These are phyloP conservation scores for Habroteleia sp. DNA, from an alignment of 2,888 invertebrate genomes.

Conservation along the genomic window DNA sequence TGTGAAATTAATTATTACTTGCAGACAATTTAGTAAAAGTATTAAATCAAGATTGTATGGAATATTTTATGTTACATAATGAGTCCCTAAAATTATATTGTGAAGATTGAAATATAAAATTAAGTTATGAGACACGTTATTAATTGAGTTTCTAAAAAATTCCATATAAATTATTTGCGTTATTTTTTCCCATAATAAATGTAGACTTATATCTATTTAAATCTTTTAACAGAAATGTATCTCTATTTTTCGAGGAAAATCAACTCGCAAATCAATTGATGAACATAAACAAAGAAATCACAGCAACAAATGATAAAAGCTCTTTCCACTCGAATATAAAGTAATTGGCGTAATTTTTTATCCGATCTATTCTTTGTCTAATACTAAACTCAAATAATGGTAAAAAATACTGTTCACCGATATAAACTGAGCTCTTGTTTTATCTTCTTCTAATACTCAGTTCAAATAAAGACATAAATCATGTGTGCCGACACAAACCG, in stretches of 20 bases:
- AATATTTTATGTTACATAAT: too few species aligned
- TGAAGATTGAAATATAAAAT: too few species aligned
- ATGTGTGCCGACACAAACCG: conserved; percentile 35
- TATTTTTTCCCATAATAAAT: too few species aligned
- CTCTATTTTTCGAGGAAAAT: background rate
- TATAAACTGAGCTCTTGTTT: conserved; percentile 32
- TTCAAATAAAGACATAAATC: conserved; percentile 49
- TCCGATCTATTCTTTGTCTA: conserved; percentile 27
- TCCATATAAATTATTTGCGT: too few species aligned
- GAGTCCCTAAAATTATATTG: too few species aligned
- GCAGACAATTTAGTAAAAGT: too few species aligned
- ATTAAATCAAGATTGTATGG: too few species aligned
- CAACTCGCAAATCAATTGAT: too few species aligned
- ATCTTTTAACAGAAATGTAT: background rate
- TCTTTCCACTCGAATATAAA: conserved; percentile 12
- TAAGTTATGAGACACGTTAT: too few species aligned
- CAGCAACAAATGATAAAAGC: conserved; percentile 16
- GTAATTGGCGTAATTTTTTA: conserved; percentile 39
- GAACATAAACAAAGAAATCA: background rate
- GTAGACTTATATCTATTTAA: background rate
- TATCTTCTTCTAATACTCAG: conserved; percentile 49
- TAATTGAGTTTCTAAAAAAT: too few species aligned
- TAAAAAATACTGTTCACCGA: conserved; percentile 30
- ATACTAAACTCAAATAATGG: conserved; percentile 29
- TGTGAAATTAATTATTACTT: too few species aligned